Conservation (phyloP, 2,888 invertebrate species). For the Rotaria sp. region DNA sequence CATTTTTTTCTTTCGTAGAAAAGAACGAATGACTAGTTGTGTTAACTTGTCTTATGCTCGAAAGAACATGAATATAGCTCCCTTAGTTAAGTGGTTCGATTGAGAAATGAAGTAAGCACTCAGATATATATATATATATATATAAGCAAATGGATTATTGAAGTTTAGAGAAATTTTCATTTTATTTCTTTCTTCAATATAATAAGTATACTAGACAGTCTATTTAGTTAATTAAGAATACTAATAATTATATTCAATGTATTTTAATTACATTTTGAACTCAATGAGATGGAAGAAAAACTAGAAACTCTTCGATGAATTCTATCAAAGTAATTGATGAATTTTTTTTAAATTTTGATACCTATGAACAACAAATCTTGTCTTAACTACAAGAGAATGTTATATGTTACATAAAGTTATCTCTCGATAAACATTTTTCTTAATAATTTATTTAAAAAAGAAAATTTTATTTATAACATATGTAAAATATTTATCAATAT, state of each 20-base stretch:
- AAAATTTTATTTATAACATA: neutral
- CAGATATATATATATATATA: neutral
- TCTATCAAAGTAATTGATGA: neutral
- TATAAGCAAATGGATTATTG: neutral
- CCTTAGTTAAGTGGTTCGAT: neutral
- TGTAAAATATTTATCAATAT: neutral
- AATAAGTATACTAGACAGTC: too few species aligned
- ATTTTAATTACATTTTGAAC: neutral
- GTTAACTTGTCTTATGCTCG: neutral
- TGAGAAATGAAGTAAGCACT: neutral
- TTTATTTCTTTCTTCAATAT: neutral
- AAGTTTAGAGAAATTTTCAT: neutral
- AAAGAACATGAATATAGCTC: neutral
- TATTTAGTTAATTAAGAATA: too few species aligned
- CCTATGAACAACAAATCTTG: neutral
- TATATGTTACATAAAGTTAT: too few species aligned
- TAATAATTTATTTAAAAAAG: too few species aligned
- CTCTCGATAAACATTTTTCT: too few species aligned
- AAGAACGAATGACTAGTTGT: neutral
- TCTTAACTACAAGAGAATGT: too few species aligned
- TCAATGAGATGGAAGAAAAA: neutral
- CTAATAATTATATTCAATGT: neutral
- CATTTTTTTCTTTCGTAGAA: neutral
- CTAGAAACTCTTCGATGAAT: neutral
- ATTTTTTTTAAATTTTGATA: neutral